Conservation (phyloP, 2,113 vertebrate species). For the Chlamydotis undulata region DNA sequence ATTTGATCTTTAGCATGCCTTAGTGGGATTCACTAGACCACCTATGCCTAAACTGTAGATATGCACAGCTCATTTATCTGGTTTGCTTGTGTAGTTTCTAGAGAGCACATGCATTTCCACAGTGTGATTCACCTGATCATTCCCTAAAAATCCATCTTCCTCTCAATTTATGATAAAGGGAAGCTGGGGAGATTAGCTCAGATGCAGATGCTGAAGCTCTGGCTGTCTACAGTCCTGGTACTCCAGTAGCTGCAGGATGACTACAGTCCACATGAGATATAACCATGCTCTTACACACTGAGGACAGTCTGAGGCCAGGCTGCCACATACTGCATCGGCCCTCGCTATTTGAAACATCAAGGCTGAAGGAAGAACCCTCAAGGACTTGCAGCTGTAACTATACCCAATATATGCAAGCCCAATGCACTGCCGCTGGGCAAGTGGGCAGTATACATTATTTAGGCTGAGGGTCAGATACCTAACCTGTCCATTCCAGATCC, state of each 20-base stretch:
- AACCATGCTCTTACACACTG: fast-evolving
- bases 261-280: not conserved
- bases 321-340: not conserved
- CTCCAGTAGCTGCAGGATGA: not conserved
- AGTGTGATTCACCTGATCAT: not conserved
- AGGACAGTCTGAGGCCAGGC: not conserved
- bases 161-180: not conserved
- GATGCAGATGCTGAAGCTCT: not conserved
- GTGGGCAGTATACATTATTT: not conserved
- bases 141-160: not conserved
- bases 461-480: not conserved
- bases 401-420: not conserved
- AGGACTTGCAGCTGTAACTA: not conserved
- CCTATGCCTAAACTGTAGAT: not conserved
- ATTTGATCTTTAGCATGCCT: not conserved
- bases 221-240: not conserved
- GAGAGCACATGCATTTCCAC: not conserved
- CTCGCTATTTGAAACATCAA: not conserved
- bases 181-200: not conserved
- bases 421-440: not conserved
- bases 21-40: not conserved
- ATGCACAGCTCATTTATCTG: not conserved
- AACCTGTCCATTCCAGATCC: not conserved
- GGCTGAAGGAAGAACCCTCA: not conserved
- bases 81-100: not conserved